These are phyloP conservation scores for Chlorops oryzae DNA, from an alignment of 1,140 invertebrate genomes.

Conservation along the genomic window DNA sequence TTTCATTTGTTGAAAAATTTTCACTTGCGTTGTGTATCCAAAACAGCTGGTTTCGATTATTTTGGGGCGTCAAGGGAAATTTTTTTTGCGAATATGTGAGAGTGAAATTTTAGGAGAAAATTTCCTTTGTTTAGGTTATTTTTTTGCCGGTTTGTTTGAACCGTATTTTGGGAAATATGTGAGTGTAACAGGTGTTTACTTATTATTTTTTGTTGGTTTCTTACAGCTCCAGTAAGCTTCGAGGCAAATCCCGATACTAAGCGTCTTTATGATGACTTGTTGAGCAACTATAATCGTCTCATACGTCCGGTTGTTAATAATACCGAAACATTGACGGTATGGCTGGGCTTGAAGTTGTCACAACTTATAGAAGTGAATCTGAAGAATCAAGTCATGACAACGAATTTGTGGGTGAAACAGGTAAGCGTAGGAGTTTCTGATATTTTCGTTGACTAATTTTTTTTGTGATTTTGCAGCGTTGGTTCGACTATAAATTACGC, in stretches of 20 bases:
- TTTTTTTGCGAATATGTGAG: neutral
- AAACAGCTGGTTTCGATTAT: neutral
- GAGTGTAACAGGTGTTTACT: neutral
- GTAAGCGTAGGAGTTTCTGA: conserved; percentile 47
- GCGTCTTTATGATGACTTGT: conserved; percentile 82
- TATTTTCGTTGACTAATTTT: conserved; percentile 8
- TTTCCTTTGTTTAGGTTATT: conserved; percentile 5
- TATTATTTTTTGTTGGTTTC: neutral
- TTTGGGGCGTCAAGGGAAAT: neutral
- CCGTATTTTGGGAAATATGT: neutral
- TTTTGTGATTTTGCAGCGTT: conserved; percentile 70
- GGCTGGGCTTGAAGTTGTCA: conserved; percentile 84
- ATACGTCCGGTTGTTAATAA: conserved; percentile 93
- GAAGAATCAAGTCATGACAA: conserved; percentile 94
- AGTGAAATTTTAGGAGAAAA: neutral
- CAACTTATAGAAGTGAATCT: conserved; percentile 94
- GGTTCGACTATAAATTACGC: conserved; percentile 86
- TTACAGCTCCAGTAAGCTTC: conserved; percentile 50
- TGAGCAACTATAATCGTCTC: conserved; percentile 94
- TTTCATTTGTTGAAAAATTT: neutral
- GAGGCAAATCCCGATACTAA: conserved; percentile 88
- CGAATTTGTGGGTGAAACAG: conserved; percentile 90
- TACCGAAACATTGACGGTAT: conserved; percentile 86
- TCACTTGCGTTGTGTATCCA: neutral
- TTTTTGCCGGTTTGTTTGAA: neutral